phyloP scores from a whole-genome alignment of 1,140 invertebrate species.

The Hyles vespertilio region DNA sequence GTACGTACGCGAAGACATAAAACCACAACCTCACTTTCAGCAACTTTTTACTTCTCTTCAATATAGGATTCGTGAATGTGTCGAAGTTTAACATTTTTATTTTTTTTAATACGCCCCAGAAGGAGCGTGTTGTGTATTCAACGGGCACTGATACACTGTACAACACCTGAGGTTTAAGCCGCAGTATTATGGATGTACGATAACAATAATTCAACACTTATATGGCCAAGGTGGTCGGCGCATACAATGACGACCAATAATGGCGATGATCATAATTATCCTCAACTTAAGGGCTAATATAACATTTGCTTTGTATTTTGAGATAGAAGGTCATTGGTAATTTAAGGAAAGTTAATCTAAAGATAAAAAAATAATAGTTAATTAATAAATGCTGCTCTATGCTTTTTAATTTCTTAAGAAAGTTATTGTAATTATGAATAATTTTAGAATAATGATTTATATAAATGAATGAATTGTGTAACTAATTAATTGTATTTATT shows the following conservation, averaged over 20 bases:
- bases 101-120: neutral
- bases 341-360: too few relatives aligned
- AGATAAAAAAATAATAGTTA: too few relatives aligned
- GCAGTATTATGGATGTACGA: conserved; percentile 9
- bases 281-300: neutral
- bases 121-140: neutral
- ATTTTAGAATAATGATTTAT: too few relatives aligned
- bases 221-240: conserved; percentile 10
- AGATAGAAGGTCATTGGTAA: too few relatives aligned
- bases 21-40: conserved; percentile 30
- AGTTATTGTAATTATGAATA: too few relatives aligned
- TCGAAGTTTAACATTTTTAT: conserved; percentile 20
- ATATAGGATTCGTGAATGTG: conserved; percentile 10
- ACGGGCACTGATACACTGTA: conserved; percentile 1
- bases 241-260: neutral
- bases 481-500: too few relatives aligned
- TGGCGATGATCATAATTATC: conserved; percentile 2
- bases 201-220: conserved; percentile 9
- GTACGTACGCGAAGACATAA: conserved; percentile 17
- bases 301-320: too few relatives aligned
- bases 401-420: too few relatives aligned
- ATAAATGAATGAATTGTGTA: too few relatives aligned
- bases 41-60: conserved; percentile 20
- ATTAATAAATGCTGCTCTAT: too few relatives aligned
- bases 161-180: conserved; percentile 5